A percentile compares a stretch with the other conserved stretches of the same genome.
These are phyloP conservation scores for Andricus curvator DNA, from an alignment of 2,888 invertebrate genomes.

Conservation along the genomic window DNA sequence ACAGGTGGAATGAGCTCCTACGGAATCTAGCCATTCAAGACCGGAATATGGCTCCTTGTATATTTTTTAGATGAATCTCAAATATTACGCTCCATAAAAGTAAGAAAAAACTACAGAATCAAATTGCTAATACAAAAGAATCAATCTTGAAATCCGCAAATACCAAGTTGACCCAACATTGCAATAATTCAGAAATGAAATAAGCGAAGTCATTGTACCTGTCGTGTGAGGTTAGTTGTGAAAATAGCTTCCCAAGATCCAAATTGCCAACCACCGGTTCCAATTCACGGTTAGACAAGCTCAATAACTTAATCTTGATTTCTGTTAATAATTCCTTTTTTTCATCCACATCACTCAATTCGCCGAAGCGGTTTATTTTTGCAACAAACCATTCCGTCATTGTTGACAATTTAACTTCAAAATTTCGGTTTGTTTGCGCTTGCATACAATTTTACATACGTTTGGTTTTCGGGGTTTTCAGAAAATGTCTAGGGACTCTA, in stretches of 20 bases:
- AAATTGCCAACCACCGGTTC: slow-evolving; percentile 61
- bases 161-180: not conserved
- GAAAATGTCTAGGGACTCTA: no score
- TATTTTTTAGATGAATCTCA: not conserved
- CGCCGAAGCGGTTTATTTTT: slow-evolving; percentile 61
- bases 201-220: slow-evolving; percentile 62
- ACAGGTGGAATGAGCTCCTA: not conserved
- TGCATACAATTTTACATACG: not conserved
- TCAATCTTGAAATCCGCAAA: not conserved
- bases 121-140: not conserved
- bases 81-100: not conserved
- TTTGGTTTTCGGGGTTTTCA: no score
- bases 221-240: slow-evolving; percentile 69
- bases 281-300: slow-evolving; percentile 59
- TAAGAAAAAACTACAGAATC: not conserved
- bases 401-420: slow-evolving; percentile 37
- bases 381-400: slow-evolving; percentile 66
- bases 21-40: no score
- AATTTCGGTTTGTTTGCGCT: not conserved
- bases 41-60: slow-evolving; percentile 18
- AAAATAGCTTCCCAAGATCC: slow-evolving; percentile 63
- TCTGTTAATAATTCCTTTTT: slow-evolving; percentile 64
- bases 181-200: slow-evolving; percentile 47
- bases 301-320: slow-evolving; percentile 66
- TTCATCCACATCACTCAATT: slow-evolving; percentile 59